Base-by-base conservation (phyloP, 2,113 vertebrate genomes). In the Leiothrix lutea region DNA sequence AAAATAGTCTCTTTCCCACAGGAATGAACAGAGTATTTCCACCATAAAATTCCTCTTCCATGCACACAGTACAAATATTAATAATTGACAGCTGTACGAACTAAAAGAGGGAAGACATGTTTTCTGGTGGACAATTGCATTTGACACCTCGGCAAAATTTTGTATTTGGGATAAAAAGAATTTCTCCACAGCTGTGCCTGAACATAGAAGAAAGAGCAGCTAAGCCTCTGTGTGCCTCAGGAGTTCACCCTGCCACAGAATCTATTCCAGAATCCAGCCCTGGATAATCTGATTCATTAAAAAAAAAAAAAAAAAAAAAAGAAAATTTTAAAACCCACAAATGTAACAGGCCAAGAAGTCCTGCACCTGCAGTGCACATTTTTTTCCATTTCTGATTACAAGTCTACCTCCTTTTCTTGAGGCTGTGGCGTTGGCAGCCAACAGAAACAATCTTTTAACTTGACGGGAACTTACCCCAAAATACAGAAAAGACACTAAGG, bases 71-170 rank as follows among this genome's bases (percentile, higher is more conserved):
- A 67, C 48, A 40, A 83, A 90, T 77, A 82, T n/a, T 61, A 95
- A 93, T 86, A 88, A 83, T 78, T 44, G 35, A 83, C 86, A 93
- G 72, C 40, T 91, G 83, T 57, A 87, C 45, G 88, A 91, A 84
- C 40, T 79, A 60, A 87, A 92, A 78, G 35, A 89, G 36, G 78
- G 10, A 72, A 53, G n/a, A 79, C 2, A 1, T 54, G 48, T 91
- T 95, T 94, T 94, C 45, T 70, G 71, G 73, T 47, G n/a, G 47
- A 48, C 26, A 81, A 84, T 24, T 54, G 45, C 78, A 61, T 74
- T 31, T 61, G 54, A 72, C 31, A 89, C 5, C 15, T 72, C 2
- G 6, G 61, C 57, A 94, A 94, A 81, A 72, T 61, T 51, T 42
- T 61, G 35, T 79, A 45, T 67, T 17, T 1, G 5, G 61, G 53